Evolutionary conservation across 2,113 vertebrate genomes (phyloP), one percentile per base, ranked within the genome.

Genomic region (Actenoides hombroni): DNA sequence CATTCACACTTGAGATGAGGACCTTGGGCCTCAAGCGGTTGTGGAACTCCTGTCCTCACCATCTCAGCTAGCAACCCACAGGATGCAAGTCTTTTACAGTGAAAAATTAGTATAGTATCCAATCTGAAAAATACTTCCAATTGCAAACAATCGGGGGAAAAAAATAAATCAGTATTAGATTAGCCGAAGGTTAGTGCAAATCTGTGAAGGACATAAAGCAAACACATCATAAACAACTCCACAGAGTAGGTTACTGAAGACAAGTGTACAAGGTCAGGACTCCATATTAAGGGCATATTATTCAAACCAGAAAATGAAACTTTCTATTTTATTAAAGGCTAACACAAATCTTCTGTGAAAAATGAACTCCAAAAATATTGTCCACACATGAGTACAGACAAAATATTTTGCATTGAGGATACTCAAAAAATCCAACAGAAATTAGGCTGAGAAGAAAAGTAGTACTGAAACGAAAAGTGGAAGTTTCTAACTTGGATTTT

Each of bases 111-210:
- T 64, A 49, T 35, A 78, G 78, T 64, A 87, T 51, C 81, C 91
- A 60, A 71, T 60, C 84, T 93, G 82, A 95, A 96, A 94, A 92
- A 92, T 81, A 40, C 29, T 96, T 95, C 48, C 54, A 83, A 54
- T 74, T 90, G 63, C 48, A 86, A 94, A 78, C 49, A 94, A 92
- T 73, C 77, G 71, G 74, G 87, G 12, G 19, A 18, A 92, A 81
- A 91, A 93, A 16, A 82, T 59, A 95, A 95, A 95, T 94, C 92
- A 89, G 60, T 93, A 96, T 56, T 51, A 83, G 44, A 87, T 92
- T 93, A 97, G 44, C 74, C 89, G 44, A 69, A 93, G 60, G 69
- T 89, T 88, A 94, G 40, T 9, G 77, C 70, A 79, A 79, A 37
- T 64, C 48, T 79, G n/a, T 44, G 53, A 94, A 92, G 39, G 77